A percentile compares a stretch with the other conserved stretches of the same genome.
Evolutionary conservation across 92 coral and sea anemone genomes (phyloP).

Genomic region (Phenganax subtilis): DNA sequence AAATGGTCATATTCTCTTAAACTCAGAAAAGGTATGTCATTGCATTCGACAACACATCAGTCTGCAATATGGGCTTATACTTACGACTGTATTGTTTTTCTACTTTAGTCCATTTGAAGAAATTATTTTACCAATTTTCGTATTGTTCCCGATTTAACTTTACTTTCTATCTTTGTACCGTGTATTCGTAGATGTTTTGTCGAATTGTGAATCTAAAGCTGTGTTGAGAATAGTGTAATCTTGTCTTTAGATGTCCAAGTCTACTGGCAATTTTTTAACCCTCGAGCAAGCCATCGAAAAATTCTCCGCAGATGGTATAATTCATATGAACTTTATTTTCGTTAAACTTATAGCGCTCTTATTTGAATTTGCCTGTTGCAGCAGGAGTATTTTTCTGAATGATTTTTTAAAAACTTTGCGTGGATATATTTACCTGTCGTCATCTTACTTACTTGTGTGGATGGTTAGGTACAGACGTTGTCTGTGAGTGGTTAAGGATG

Average conservation of each 20-base stretch:
- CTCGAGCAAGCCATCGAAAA: slow-evolving; percentile 74
- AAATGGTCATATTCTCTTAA: slow-evolving; percentile 87
- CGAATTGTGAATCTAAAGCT: no score
- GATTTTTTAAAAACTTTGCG: no score
- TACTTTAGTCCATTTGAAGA: neutral
- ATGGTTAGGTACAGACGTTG: no score
- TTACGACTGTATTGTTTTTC: neutral
- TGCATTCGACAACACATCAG: neutral
- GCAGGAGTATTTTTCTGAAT: no score
- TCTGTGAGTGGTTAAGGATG: no score
- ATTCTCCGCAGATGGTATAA: slow-evolving; percentile 93
- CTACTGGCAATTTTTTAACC: slow-evolving; percentile 93
- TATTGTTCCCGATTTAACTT: neutral
- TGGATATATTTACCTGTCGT: no score
- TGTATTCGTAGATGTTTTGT: no score
- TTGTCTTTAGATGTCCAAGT: slow-evolving; percentile 78
- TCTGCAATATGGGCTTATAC: neutral
- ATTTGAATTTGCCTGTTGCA: no score
- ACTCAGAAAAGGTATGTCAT: slow-evolving; percentile 85
- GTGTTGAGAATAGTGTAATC: neutral
- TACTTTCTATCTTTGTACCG: no score
- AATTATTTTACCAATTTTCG: neutral
- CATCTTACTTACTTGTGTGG: no score
- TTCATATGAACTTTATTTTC: neutral
- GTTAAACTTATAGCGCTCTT: no score